Evolutionary conservation across 2,888 invertebrate genomes (phyloP).

Genomic region (Trichogramma dendrolimi): DNA sequence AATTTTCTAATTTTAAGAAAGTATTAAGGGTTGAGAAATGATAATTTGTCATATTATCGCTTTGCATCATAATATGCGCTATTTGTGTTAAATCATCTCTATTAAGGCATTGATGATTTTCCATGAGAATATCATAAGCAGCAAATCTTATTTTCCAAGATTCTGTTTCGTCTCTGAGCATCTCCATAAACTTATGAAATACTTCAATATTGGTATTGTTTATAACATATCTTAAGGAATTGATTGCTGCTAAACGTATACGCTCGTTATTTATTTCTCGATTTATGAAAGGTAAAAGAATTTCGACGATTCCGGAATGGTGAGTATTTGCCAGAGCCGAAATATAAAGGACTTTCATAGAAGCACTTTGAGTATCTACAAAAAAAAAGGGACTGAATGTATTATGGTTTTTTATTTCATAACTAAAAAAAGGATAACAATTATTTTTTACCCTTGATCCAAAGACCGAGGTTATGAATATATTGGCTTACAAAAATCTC

Average conservation of each 20-base stretch:
- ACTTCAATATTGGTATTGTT: not conserved
- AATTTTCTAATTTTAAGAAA: too few relatives aligned
- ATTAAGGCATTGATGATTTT: not conserved
- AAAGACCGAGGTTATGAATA: not conserved
- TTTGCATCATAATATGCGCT: not conserved
- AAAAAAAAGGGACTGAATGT: not conserved
- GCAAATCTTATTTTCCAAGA: not conserved
- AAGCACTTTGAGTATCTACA: not conserved
- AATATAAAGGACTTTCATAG: not conserved
- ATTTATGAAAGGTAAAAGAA: not conserved
- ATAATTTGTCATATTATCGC: not conserved
- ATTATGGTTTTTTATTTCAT: too few relatives aligned
- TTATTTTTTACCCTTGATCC: not conserved
- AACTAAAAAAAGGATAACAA: too few relatives aligned
- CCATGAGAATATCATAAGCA: not conserved
- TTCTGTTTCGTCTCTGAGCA: not conserved
- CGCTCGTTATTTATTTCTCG: not conserved
- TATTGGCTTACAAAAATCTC: not conserved
- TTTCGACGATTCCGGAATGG: not conserved
- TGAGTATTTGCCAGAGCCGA: not conserved
- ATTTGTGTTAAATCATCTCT: not conserved
- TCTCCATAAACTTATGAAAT: not conserved
- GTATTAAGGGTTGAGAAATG: not conserved
- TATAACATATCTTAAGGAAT: not conserved
- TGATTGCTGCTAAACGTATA: not conserved